phyloP scores from a whole-genome alignment of 2,888 invertebrate species.

The Eupithecia subumbrata region DNA sequence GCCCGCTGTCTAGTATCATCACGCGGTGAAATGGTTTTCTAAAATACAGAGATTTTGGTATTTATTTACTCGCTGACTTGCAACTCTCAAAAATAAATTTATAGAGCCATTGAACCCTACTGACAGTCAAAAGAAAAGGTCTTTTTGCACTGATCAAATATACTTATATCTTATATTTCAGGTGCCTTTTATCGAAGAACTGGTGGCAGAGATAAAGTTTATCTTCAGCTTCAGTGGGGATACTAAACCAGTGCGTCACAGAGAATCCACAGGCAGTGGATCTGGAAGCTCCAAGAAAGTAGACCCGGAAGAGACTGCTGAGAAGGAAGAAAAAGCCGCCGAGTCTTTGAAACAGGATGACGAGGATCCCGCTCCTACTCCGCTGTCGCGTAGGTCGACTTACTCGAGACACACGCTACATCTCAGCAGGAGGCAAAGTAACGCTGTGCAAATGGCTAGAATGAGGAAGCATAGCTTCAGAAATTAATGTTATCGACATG shows the following conservation, averaged over 20 bases:
- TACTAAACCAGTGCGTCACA: conserved; percentile 86
- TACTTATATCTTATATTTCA: conserved; percentile 55
- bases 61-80: background rate
- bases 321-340: conserved; percentile 52
- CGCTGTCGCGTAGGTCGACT: conserved; percentile 66
- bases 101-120: background rate
- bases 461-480: conserved; percentile 68
- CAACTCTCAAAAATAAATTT: background rate
- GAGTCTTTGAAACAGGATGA: conserved; percentile 55
- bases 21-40: background rate
- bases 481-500: conserved; percentile 32
- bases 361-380: conserved; percentile 63
- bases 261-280: conserved; percentile 66
- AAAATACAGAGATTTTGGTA: background rate
- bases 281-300: conserved; percentile 62
- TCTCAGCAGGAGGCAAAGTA: conserved; percentile 70
- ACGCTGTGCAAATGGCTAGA: conserved; percentile 72
- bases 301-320: conserved; percentile 44
- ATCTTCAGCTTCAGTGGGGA: conserved; percentile 88
- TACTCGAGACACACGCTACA: conserved; percentile 72
- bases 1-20: conserved; percentile 5
- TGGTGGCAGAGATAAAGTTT: conserved; percentile 89
- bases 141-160: background rate
- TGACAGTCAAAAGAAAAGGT: background rate
- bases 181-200: conserved; percentile 86